Evolutionary conservation across 2,797 vertebrate genomes (phyloP).

Genomic region (Lacerta bilineata): DNA sequence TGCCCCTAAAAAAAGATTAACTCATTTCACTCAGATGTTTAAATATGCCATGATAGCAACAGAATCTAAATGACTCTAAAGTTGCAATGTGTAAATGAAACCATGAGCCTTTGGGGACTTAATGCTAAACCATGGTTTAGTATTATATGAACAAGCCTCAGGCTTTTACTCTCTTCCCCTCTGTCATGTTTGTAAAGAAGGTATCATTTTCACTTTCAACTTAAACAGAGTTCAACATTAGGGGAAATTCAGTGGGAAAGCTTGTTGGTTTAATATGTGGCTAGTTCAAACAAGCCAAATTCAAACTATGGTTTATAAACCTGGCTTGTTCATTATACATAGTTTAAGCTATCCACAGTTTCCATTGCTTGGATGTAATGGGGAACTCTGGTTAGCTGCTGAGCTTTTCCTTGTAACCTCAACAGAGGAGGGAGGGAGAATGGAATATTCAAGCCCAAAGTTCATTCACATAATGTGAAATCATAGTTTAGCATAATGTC

Average conservation of each 20-base stretch:
- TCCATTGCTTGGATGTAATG: neutral
- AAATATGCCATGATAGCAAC: conserved; percentile 20
- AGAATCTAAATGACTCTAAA: neutral
- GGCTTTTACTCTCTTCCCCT: neutral
- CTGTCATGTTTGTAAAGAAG: neutral
- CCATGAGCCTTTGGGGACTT: neutral
- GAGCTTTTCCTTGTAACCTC: neutral
- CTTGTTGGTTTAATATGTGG: neutral
- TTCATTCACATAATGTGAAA: neutral
- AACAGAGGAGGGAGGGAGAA: no score
- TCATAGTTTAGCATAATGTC: neutral
- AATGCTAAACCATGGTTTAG: neutral
- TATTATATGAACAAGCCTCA: neutral
- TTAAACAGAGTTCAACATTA: neutral
- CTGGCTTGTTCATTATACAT: neutral
- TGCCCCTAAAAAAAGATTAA: conserved; percentile 43
- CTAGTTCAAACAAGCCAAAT: neutral
- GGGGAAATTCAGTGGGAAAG: no score
- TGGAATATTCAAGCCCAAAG: neutral
- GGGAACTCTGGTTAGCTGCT: neutral
- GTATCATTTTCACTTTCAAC: neutral
- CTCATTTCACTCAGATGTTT: conserved; percentile 37
- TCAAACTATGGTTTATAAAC: neutral
- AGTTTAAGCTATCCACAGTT: neutral
- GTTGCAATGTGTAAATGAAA: conserved; percentile 21